A percentile compares a stretch with the other conserved stretches of the same genome.
Evolutionary conservation across 2,888 invertebrate genomes (phyloP).

Genomic region (Cantharis nigra): DNA sequence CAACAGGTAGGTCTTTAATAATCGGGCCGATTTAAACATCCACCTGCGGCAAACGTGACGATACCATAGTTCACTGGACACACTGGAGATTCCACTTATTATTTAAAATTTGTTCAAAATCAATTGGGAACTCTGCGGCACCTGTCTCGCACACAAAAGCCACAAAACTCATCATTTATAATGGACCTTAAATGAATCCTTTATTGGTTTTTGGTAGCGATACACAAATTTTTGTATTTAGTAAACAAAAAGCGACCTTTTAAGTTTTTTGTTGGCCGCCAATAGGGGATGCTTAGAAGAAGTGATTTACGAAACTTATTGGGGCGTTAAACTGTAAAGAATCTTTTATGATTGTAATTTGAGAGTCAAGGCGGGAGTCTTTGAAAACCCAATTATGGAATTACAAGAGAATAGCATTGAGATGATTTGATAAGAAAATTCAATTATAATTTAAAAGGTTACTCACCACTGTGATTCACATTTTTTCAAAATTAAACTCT

Average conservation of each 20-base stretch:
- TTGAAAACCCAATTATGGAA: neutral
- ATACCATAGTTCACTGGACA: conserved; percentile 50
- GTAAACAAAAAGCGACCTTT: neutral
- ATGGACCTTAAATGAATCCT: conserved; percentile 4
- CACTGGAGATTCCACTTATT: conserved; percentile 29
- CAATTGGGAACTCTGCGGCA: conserved; percentile 26
- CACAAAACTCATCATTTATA: conserved; percentile 12
- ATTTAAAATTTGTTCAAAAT: conserved; percentile 35
- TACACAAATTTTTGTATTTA: neutral
- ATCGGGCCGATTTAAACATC: conserved; percentile 31
- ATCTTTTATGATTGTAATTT: neutral
- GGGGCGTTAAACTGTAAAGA: neutral
- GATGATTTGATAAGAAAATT: neutral
- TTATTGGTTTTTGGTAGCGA: conserved; percentile 13
- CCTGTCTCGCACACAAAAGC: conserved; percentile 22
- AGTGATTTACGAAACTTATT: neutral
- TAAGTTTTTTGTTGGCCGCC: neutral
- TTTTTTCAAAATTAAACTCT: neutral
- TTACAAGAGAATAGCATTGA: neutral
- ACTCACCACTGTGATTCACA: neutral
- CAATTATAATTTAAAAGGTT: neutral
- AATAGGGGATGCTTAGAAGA: neutral
- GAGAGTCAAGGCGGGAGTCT: neutral
- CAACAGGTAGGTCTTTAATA: conserved; percentile 35
- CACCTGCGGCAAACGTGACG: conserved; percentile 49